Evolutionary conservation across 2,888 invertebrate species (phyloP).

Genomic region (Steinernema scapterisci): DNA sequence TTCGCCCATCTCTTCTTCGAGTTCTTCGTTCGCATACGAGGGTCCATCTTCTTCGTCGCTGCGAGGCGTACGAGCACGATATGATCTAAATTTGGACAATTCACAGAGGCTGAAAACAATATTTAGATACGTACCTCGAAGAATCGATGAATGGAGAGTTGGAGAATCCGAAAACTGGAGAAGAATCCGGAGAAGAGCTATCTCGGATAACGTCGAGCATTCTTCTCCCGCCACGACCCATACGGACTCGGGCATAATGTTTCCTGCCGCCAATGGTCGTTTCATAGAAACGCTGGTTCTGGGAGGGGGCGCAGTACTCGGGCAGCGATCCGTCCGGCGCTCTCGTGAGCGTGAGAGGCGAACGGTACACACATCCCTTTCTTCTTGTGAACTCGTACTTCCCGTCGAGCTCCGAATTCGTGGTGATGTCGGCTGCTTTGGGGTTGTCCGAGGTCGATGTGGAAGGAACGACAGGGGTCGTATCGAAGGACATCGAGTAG

Average conservation of each 20-base stretch:
- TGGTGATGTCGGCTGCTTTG: not conserved
- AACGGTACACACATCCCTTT: constrained; percentile 8
- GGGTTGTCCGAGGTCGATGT: not conserved
- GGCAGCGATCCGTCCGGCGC: too few relatives aligned
- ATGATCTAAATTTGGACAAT: not conserved
- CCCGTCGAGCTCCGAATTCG: constrained; percentile 12
- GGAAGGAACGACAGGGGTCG: not conserved
- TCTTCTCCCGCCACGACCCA: not conserved
- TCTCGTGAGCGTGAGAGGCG: too few relatives aligned
- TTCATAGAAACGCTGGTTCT: not conserved
- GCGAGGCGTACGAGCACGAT: constrained; percentile 7
- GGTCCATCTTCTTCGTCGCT: constrained; percentile 14
- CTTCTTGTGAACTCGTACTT: constrained; percentile 12
- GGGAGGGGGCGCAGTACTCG: not conserved
- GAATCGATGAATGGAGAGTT: not conserved
- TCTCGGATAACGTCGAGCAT: not conserved
- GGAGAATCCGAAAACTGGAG: not conserved
- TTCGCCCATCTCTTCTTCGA: not conserved
- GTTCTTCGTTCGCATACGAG: not conserved
- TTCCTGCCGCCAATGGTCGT: not conserved
- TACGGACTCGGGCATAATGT: not conserved
- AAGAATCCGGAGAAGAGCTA: not conserved
- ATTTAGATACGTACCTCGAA: not conserved
- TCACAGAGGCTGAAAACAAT: not conserved
- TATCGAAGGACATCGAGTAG: not conserved